phyloP scores from a whole-genome alignment of 92 coral and sea anemone species.

The Porites lobata region DNA sequence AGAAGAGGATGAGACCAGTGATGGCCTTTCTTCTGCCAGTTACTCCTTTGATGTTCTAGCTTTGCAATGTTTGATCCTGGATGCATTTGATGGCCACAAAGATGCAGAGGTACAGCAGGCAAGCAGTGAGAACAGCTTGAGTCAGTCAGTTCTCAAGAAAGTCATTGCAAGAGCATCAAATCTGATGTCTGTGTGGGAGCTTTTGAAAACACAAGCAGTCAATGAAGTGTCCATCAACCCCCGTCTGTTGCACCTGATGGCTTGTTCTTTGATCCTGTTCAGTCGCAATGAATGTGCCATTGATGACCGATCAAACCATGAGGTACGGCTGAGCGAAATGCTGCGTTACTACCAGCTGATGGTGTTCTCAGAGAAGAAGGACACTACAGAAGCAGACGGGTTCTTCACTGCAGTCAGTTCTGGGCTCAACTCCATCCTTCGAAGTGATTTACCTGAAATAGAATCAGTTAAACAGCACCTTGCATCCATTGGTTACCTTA shows the following conservation, averaged over 20 bases:
- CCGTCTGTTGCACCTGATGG: conserved; percentile 67
- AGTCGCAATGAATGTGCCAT: conserved; percentile 64
- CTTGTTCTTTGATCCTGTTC: conserved; percentile 70
- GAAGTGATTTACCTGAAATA: conserved; percentile 58
- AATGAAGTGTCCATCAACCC: conserved; percentile 48
- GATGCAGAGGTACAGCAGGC: not conserved
- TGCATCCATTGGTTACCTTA: conserved; percentile 63
- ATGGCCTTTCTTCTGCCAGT: conserved; percentile 25
- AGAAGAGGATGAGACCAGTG: conserved; percentile 36
- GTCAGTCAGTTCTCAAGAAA: conserved; percentile 47
- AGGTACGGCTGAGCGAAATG: conserved; percentile 44
- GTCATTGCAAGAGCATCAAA: conserved; percentile 51
- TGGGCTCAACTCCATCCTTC: conserved; percentile 60
- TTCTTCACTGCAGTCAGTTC: conserved; percentile 70
- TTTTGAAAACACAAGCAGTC: conserved; percentile 50
- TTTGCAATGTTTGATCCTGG: conserved; percentile 52
- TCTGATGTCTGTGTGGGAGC: conserved; percentile 55
- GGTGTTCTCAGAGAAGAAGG: conserved; percentile 47
- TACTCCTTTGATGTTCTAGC: conserved; percentile 68
- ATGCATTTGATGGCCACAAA: conserved; percentile 37
- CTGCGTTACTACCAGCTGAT: conserved; percentile 50
- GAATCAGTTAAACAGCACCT: conserved; percentile 62
- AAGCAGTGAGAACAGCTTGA: conserved; percentile 27
- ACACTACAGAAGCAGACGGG: conserved; percentile 60
- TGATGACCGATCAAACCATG: conserved; percentile 50